Percentiles rank a stretch among this genome's conserved stretches.
Conservation (phyloP, 1,140 invertebrate species). For the Lepeophtheirus salmonis region DNA sequence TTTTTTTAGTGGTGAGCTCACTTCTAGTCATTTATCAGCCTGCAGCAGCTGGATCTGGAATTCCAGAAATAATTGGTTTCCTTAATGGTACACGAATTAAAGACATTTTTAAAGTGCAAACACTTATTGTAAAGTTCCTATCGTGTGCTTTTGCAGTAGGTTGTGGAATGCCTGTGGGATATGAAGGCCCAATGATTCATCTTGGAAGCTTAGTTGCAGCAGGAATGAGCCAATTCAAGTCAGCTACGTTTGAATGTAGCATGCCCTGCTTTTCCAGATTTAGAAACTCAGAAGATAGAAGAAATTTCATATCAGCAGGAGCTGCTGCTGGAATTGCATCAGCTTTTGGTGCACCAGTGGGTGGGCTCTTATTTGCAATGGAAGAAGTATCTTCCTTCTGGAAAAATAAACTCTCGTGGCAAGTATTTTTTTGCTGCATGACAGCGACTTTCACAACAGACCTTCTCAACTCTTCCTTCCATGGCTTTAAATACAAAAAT, state of each 20-base stretch:
- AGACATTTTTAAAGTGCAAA: conserved; percentile 30
- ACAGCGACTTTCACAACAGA: conserved; percentile 31
- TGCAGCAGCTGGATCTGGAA: conserved; percentile 30
- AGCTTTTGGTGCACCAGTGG: conserved; percentile 23
- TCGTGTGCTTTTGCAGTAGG: conserved; percentile 30
- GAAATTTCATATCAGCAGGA: conserved; percentile 23
- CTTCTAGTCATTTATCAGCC: conserved; percentile 27
- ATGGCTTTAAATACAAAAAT: conserved; percentile 27
- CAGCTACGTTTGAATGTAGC: conserved; percentile 26
- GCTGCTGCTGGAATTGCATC: conserved; percentile 23
- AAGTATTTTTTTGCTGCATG: conserved; percentile 33
- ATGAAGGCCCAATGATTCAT: conserved; percentile 31
- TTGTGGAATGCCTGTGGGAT: conserved; percentile 31
- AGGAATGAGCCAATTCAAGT: conserved; percentile 29
- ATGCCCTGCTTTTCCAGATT: conserved; percentile 29
- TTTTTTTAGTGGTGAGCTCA: conserved; percentile 23
- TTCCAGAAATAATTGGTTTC: conserved; percentile 31
- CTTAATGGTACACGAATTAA: conserved; percentile 30
- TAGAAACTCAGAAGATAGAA: conserved; percentile 30
- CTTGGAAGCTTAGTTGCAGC: conserved; percentile 29
- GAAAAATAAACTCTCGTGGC: conserved; percentile 30
- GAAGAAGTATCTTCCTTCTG: conserved; percentile 31
- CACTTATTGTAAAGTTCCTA: conserved; percentile 30
- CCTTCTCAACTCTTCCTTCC: conserved; percentile 29
- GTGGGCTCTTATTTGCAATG: conserved; percentile 23